A percentile compares a stretch with the other conserved stretches of the same genome.
phyloP scores from a whole-genome alignment of 2,113 vertebrate species.

The Pavo muticus region DNA sequence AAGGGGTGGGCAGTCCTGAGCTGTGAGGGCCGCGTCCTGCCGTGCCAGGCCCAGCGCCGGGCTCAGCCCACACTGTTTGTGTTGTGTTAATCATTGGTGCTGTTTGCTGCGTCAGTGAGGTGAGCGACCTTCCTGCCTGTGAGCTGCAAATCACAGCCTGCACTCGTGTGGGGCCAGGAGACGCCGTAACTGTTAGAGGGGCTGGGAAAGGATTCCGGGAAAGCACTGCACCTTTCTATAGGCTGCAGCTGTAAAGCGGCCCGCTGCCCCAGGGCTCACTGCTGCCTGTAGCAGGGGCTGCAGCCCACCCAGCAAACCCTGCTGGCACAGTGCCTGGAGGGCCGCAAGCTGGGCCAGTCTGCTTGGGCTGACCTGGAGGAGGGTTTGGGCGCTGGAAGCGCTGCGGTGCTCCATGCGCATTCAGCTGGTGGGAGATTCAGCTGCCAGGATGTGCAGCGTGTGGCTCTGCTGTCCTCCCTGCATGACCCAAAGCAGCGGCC shows the following conservation, averaged over 20 bases:
- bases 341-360: background rate
- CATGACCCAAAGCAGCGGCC: background rate
- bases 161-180: background rate
- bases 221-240: background rate
- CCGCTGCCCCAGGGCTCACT: background rate
- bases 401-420: fast-evolving
- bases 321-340: background rate
- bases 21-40: fast-evolving
- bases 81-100: constrained; percentile 63
- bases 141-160: background rate
- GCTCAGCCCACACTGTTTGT: constrained; percentile 13
- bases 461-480: background rate
- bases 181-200: background rate
- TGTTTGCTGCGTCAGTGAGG: constrained; percentile 19
- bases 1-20: background rate
- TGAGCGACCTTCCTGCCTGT: constrained; percentile 36
- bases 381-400: background rate
- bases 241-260: background rate
- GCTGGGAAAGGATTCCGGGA: background rate
- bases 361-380: too few relatives aligned
- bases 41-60: background rate
- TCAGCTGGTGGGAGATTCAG: background rate
- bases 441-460: background rate
- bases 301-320: fast-evolving
- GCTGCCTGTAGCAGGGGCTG: fast-evolving